Conservation (phyloP, 2,113 vertebrate genomes). For the Phalacrocorax aristotelis region DNA sequence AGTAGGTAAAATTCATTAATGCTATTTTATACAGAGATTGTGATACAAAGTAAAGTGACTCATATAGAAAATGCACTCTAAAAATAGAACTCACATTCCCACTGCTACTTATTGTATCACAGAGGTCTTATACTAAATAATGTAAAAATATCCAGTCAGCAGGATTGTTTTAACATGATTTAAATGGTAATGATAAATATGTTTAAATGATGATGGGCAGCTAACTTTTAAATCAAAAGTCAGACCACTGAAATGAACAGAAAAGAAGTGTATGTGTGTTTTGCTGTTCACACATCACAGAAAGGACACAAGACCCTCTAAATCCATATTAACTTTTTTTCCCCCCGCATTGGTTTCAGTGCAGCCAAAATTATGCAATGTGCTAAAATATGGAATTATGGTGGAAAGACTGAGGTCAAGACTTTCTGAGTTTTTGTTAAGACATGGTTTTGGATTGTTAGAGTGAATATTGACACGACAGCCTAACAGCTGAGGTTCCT, state of each 20-base stretch:
- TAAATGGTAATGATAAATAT: background rate
- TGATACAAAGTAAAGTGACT: background rate
- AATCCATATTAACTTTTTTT: background rate
- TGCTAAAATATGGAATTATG: background rate
- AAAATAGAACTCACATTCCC: background rate
- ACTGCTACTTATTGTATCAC: background rate
- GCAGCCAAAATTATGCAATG: background rate
- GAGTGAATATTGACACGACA: background rate
- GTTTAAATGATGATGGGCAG: background rate
- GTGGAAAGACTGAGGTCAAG: background rate
- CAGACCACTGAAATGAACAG: background rate
- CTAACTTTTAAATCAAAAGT: background rate
- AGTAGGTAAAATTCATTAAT: background rate
- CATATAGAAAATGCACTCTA: background rate
- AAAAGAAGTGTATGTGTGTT: accelerated
- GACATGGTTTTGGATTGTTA: background rate
- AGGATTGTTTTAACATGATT: background rate
- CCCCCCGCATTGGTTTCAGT: background rate
- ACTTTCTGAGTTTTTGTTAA: background rate
- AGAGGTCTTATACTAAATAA: background rate
- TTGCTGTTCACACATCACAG: background rate
- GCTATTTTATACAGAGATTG: background rate
- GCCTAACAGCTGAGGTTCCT: accelerated
- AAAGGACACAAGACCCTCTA: background rate
- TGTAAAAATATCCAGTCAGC: background rate